phyloP scores from a whole-genome alignment of 2,797 vertebrate species.

The Etheostoma perlongum region DNA sequence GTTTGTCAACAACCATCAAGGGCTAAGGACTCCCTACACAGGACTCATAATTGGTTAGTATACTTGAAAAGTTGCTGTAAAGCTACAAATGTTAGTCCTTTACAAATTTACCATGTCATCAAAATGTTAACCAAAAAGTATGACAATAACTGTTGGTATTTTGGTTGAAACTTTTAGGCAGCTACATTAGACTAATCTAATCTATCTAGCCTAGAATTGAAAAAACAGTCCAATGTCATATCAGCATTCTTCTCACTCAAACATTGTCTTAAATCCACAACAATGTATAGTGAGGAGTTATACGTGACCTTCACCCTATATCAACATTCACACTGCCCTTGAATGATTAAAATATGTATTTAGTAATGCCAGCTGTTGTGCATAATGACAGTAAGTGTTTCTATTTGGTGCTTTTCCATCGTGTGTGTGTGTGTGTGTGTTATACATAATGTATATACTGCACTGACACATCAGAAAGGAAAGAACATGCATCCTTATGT shows the following conservation, averaged over 20 bases:
- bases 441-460: constrained; percentile 5
- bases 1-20: constrained; percentile 23
- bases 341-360: constrained; percentile 7
- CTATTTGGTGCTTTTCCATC: constrained; percentile 29
- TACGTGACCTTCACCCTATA: neutral
- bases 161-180: too few species aligned
- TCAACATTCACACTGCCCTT: constrained; percentile 4
- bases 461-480: constrained; percentile 5
- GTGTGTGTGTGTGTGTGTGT: constrained; percentile 21
- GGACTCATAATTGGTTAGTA: neutral
- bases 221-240: neutral
- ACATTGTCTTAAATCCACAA: constrained; percentile 4
- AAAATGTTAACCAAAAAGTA: too few species aligned
- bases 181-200: too few species aligned
- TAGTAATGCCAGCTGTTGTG: constrained; percentile 22
- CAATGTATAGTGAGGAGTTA: neutral
- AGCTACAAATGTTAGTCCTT: neutral
- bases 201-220: neutral
- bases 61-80: neutral
- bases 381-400: constrained; percentile 15
- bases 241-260: neutral
- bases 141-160: too few species aligned
- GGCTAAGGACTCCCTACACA: neutral
- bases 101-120: too few species aligned
- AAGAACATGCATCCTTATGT: constrained; percentile 10